Evolutionary conservation across 2,888 invertebrate species (phyloP).

Genomic region (Bombylius major): DNA sequence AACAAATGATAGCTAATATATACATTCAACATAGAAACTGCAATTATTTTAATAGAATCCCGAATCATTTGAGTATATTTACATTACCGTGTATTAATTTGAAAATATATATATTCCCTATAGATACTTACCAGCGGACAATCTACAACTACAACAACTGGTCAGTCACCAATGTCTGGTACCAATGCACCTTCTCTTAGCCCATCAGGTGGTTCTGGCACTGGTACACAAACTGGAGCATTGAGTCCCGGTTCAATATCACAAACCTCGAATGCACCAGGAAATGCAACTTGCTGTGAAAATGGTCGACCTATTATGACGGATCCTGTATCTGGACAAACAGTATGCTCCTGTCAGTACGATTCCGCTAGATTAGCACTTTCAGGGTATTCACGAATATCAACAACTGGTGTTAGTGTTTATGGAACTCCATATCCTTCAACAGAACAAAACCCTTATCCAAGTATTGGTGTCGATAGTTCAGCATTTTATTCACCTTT

Average conservation of each 20-base stretch:
- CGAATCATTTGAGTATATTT: too few relatives aligned
- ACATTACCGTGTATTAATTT: too few relatives aligned
- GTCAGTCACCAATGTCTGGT: slow-evolving; percentile 65
- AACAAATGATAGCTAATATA: too few relatives aligned
- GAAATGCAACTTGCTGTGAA: slow-evolving; percentile 61
- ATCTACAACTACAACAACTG: slow-evolving; percentile 54
- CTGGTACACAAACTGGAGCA: slow-evolving; percentile 27
- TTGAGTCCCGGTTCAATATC: slow-evolving; percentile 35
- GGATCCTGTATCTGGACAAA: slow-evolving; percentile 84
- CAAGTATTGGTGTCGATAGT: slow-evolving; percentile 84
- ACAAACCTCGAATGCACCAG: slow-evolving; percentile 33
- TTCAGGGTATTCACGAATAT: slow-evolving; percentile 65
- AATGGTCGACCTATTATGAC: slow-evolving; percentile 84
- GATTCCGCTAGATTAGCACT: slow-evolving; percentile 77
- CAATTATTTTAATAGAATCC: too few relatives aligned
- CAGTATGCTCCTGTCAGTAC: slow-evolving; percentile 89
- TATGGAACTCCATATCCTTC: slow-evolving; percentile 82
- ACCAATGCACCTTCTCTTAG: slow-evolving; percentile 59
- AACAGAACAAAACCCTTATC: slow-evolving; percentile 84
- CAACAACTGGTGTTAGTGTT: slow-evolving; percentile 64
- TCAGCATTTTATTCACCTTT: slow-evolving; percentile 90
- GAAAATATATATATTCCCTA: neutral
- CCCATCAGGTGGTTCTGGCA: slow-evolving; percentile 46
- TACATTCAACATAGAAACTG: too few relatives aligned
- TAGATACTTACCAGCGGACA: slow-evolving; percentile 41